Conservation (phyloP, 92 coral and sea anemone genomes). For the Hydrozoanthus gracilis region DNA sequence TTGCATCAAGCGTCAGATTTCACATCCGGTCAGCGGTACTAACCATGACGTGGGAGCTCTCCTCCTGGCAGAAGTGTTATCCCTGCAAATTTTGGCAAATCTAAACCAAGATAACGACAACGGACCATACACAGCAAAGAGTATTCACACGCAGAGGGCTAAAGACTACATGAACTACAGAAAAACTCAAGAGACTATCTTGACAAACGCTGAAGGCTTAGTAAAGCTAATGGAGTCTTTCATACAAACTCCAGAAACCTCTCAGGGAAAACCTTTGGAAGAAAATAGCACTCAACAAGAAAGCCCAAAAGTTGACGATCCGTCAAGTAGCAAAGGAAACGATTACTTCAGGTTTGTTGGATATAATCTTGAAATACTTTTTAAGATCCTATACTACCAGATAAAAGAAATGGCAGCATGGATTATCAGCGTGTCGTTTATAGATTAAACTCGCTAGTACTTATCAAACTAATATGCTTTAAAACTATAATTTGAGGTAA, state of each 20-base stretch:
- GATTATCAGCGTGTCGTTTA: too few species aligned
- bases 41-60: constrained; percentile 85
- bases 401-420: too few species aligned
- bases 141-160: constrained; percentile 34
- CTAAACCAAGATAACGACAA: constrained; percentile 21
- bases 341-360: constrained; percentile 41
- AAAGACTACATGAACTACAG: constrained; percentile 75
- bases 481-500: too few species aligned
- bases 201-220: constrained; percentile 76
- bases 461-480: too few species aligned
- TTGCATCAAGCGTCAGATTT: constrained; percentile 78
- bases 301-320: constrained; percentile 22
- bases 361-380: background rate
- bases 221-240: constrained; percentile 74
- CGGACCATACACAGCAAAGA: constrained; percentile 37
- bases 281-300: constrained; percentile 27
- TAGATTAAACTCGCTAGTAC: too few species aligned
- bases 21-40: constrained; percentile 74
- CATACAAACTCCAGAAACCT: constrained; percentile 36
- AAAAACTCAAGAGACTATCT: constrained; percentile 75
- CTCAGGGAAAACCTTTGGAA: constrained; percentile 15
- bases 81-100: constrained; percentile 77
- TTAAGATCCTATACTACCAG: too few species aligned
- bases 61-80: constrained; percentile 85
- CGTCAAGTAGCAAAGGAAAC: constrained; percentile 37